A percentile compares a stretch with the other conserved stretches of the same genome.
phyloP scores from a whole-genome alignment of 2,113 vertebrate genomes.

The Glareola pratincola region DNA sequence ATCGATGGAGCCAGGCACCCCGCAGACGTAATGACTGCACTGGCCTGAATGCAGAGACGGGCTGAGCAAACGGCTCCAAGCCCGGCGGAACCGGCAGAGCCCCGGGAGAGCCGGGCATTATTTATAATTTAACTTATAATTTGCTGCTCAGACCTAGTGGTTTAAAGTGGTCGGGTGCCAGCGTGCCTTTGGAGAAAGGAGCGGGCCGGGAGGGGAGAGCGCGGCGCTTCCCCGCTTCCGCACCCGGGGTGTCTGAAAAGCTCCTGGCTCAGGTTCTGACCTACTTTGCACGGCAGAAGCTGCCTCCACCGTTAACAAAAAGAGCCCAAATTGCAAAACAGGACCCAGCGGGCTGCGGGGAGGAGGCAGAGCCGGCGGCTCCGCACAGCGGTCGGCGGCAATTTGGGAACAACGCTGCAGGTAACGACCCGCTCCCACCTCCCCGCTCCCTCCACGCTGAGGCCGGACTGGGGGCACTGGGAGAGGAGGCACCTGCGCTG shows the following conservation, averaged over 20 bases:
- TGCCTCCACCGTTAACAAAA: neutral
- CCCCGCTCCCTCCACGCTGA: neutral
- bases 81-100: neutral
- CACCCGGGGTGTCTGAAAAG: neutral
- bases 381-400: constrained; percentile 11
- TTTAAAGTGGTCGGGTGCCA: constrained; percentile 26
- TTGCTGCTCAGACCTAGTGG: neutral
- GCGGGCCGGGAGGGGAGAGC: neutral
- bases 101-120: neutral
- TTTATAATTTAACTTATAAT: constrained; percentile 30
- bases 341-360: neutral
- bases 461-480: neutral
- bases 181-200: constrained; percentile 12
- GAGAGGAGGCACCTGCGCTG: neutral
- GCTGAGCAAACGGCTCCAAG: neutral
- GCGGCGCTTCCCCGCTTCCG: neutral
- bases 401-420: neutral
- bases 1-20: neutral
- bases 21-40: neutral
- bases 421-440: neutral
- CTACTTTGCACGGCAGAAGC: constrained; percentile 45
- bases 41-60: neutral
- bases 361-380: neutral
- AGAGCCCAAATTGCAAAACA: neutral
- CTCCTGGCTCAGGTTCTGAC: constrained; percentile 37